Percentiles rank a stretch among this genome's conserved stretches.
Conservation (phyloP, 2,888 invertebrate genomes). For the Epinotia bilunana region DNA sequence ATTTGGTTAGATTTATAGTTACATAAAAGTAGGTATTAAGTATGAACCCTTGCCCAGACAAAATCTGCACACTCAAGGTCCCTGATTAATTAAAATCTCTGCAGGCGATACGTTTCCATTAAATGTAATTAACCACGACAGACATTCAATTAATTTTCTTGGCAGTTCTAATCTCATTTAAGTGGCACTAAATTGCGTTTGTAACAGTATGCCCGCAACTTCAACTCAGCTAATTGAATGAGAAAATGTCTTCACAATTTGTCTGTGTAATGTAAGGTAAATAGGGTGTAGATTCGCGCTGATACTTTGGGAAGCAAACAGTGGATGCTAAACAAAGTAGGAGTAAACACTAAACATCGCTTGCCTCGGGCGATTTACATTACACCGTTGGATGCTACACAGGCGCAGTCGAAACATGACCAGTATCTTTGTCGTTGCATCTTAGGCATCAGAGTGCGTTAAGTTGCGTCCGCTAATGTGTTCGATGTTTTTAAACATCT, state of each 20-base stretch:
- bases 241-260: conserved; percentile 34
- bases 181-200: conserved; percentile 38
- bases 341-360: conserved; percentile 51
- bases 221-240: conserved; percentile 33
- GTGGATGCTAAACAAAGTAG: conserved; percentile 51
- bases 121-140: conserved; percentile 28
- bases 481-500: too few relatives aligned
- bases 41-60: conserved; percentile 16
- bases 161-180: conserved; percentile 40
- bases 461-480: too few relatives aligned
- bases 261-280: conserved; percentile 43
- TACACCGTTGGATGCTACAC: conserved; percentile 29
- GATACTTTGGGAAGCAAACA: conserved; percentile 46
- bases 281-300: conserved; percentile 36
- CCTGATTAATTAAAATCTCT: conserved; percentile 22
- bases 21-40: not conserved
- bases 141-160: conserved; percentile 30
- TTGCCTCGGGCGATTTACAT: conserved; percentile 48
- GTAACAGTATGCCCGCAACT: conserved; percentile 23
- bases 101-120: conserved; percentile 29
- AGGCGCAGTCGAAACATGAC: conserved; percentile 5
- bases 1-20: too few relatives aligned
- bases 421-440: conserved; percentile 30
- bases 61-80: conserved; percentile 7
- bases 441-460: too few relatives aligned